phyloP scores from a whole-genome alignment of 2,888 invertebrate species.

The Carpatolechia fugitivella region DNA sequence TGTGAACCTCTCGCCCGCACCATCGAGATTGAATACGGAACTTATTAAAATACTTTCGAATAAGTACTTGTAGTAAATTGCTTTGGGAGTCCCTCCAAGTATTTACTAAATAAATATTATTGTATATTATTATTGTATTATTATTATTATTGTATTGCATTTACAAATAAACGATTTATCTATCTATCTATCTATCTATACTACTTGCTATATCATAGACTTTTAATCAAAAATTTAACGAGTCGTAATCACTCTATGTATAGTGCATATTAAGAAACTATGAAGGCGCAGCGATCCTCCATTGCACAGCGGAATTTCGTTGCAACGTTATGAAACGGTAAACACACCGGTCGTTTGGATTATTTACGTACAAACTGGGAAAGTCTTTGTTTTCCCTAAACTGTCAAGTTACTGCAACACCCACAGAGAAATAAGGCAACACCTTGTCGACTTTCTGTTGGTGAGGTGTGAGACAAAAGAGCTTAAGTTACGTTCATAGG shows the following conservation, averaged over 20 bases:
- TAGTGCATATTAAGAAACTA: slow-evolving; percentile 37
- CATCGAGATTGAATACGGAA: slow-evolving; percentile 52
- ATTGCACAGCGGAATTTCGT: slow-evolving; percentile 41
- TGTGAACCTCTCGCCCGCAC: slow-evolving; percentile 54
- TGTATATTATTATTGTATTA: too few relatives aligned
- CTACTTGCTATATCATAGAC: neutral
- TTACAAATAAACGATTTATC: too few relatives aligned
- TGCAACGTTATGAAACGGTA: slow-evolving; percentile 45
- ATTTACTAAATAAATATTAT: neutral
- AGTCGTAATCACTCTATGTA: neutral
- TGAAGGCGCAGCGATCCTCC: slow-evolving; percentile 43
- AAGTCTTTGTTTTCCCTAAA: slow-evolving; percentile 4
- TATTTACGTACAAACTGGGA: slow-evolving; percentile 1
- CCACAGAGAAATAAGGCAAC: neutral
- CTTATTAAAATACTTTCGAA: slow-evolving; percentile 56
- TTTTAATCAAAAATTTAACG: neutral
- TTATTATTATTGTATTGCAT: too few relatives aligned
- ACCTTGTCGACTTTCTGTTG: too few relatives aligned
- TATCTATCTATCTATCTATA: too few relatives aligned
- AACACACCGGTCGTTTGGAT: slow-evolving; percentile 9
- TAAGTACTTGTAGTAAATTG: slow-evolving; percentile 15
- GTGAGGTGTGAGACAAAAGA: slow-evolving; percentile 5
- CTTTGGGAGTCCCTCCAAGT: neutral
- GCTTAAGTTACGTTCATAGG: neutral
- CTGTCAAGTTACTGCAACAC: neutral